Percentiles rank a stretch among this genome's conserved stretches.
phyloP scores from a whole-genome alignment of 2,888 invertebrate species.

The Mythimna impura region DNA sequence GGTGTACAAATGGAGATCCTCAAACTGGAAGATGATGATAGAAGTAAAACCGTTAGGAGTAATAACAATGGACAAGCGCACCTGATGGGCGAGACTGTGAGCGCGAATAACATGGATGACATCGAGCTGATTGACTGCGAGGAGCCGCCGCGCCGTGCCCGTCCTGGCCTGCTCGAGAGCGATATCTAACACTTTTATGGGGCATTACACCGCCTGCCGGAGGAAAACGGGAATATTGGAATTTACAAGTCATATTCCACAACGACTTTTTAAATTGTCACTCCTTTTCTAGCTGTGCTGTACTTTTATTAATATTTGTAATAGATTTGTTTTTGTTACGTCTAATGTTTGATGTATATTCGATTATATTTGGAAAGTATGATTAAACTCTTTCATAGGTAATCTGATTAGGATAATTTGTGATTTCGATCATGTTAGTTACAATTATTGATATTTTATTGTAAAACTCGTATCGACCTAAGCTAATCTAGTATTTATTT shows the following conservation, averaged over 20 bases:
- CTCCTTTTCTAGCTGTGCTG: conserved; percentile 31
- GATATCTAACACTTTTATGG: conserved; percentile 78
- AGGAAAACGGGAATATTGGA: conserved; percentile 22
- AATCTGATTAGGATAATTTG: conserved; percentile 49
- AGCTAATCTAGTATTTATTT: conserved; percentile 47
- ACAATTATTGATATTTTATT: conserved; percentile 44
- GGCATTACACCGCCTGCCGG: conserved; percentile 40
- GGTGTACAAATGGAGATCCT: conserved; percentile 85
- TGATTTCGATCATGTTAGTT: conserved; percentile 39
- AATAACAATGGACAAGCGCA: conserved; percentile 74
- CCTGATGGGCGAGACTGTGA: conserved; percentile 74
- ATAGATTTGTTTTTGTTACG: conserved; percentile 54
- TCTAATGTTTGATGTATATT: conserved; percentile 65
- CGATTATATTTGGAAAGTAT: conserved; percentile 65
- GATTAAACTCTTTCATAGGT: conserved; percentile 66
- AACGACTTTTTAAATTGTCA: conserved; percentile 3
- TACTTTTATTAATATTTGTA: conserved; percentile 53
- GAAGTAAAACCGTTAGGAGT: conserved; percentile 53
- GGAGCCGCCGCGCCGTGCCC: conserved; percentile 68
- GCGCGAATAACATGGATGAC: conserved; percentile 76
- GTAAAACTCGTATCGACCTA: conserved; percentile 46
- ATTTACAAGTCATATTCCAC: conserved; percentile 34
- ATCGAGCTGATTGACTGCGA: conserved; percentile 85
- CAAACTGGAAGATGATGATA: conserved; percentile 73
- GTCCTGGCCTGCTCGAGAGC: conserved; percentile 85